phyloP scores from a whole-genome alignment of 2,797 vertebrate genomes.

The Trachops cirrhosus region DNA sequence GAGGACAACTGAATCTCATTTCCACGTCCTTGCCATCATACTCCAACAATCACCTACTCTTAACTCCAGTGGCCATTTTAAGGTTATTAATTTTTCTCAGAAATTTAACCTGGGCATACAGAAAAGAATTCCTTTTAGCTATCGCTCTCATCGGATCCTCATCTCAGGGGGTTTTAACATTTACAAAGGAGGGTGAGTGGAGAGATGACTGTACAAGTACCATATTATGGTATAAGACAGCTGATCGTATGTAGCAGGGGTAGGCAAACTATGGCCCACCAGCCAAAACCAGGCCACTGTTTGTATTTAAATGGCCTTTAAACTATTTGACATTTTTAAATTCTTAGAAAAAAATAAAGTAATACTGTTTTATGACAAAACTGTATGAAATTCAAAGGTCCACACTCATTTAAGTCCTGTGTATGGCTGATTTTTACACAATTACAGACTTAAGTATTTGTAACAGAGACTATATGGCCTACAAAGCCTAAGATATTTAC shows the following conservation, averaged over 20 bases:
- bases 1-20: background rate
- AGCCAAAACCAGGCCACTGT: background rate
- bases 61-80: background rate
- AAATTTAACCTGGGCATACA: slow-evolving; percentile 8
- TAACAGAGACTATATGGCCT: background rate
- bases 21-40: background rate
- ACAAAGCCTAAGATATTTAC: slow-evolving; percentile 43
- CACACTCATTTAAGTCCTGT: background rate
- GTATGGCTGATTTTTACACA: background rate
- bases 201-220: background rate
- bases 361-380: background rate
- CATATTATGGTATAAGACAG: background rate
- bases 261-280: background rate
- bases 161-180: background rate
- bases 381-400: slow-evolving; percentile 8
- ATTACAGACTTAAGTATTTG: background rate
- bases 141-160: background rate
- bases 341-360: background rate
- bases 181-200: background rate
- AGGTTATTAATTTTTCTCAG: background rate
- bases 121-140: slow-evolving; percentile 1
- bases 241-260: background rate
- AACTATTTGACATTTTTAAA: slow-evolving; percentile 39
- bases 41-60: background rate
- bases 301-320: background rate